A percentile compares a stretch with the other conserved stretches of the same genome.
These are phyloP conservation scores for Saccopteryx leptura DNA, from an alignment of 2,113 vertebrate genomes.

Conservation along the genomic window DNA sequence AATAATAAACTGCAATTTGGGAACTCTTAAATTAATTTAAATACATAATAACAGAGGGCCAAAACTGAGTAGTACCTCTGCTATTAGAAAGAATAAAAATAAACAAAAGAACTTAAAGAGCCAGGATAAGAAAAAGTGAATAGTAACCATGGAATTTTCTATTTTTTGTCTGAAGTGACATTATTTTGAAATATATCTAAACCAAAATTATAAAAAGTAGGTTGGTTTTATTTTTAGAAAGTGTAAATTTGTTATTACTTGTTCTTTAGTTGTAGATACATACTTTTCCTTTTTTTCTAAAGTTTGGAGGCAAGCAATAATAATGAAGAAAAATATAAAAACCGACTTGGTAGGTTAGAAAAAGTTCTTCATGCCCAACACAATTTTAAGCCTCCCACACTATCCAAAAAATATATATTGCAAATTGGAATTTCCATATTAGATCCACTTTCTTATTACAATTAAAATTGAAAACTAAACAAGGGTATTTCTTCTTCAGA, in stretches of 20 bases:
- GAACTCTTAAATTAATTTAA: neutral
- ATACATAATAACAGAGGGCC: neutral
- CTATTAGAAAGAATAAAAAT: slow-evolving; percentile 6
- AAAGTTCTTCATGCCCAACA: neutral
- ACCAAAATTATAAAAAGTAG: neutral
- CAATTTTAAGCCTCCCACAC: slow-evolving; percentile 51
- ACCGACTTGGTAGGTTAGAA: slow-evolving; percentile 22
- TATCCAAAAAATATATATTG: slow-evolving; percentile 1
- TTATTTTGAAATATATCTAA: neutral
- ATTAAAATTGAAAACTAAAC: slow-evolving; percentile 47
- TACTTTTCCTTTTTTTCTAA: slow-evolving; percentile 2
- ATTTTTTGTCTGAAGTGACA: neutral
- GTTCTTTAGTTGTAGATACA: neutral
- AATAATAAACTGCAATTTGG: neutral
- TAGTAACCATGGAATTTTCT: neutral
- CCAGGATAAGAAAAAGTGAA: neutral
- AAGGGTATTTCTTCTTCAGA: neutral
- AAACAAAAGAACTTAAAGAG: neutral
- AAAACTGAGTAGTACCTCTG: neutral
- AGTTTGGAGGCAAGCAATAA: slow-evolving; percentile 47
- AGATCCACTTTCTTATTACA: slow-evolving; percentile 55
- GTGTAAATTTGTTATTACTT: neutral
- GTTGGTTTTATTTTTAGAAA: neutral
- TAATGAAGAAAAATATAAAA: slow-evolving; percentile 45
- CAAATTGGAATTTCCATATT: slow-evolving; percentile 54